A percentile compares a stretch with the other conserved stretches of the same genome.
phyloP scores from a whole-genome alignment of 2,113 vertebrate genomes.

The Hippoglossus stenolepis region DNA sequence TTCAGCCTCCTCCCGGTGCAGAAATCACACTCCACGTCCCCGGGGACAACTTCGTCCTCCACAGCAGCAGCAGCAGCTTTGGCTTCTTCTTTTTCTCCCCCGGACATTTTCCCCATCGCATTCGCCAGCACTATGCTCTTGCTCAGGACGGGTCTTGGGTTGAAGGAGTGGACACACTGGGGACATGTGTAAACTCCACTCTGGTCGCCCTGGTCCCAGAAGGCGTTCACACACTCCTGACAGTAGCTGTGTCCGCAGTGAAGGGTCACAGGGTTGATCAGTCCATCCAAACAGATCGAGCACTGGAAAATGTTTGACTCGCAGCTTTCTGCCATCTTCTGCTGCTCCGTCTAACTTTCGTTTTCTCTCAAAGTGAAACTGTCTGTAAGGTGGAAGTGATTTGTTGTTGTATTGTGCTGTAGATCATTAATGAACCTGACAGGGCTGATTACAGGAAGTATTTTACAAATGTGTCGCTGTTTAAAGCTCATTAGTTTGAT shows the following conservation, averaged over 20 bases:
- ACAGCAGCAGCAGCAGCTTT: background rate
- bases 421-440: too few relatives aligned
- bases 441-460: too few relatives aligned
- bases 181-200: conserved; percentile 50
- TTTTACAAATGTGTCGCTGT: too few relatives aligned
- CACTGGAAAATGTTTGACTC: conserved; percentile 26
- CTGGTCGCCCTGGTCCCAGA: conserved; percentile 40
- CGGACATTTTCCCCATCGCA: conserved; percentile 39
- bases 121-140: conserved; percentile 53
- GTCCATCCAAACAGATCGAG: conserved; percentile 47
- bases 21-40: background rate
- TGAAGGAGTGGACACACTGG: conserved; percentile 54
- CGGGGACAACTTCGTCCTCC: background rate
- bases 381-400: too few relatives aligned
- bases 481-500: too few relatives aligned
- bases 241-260: conserved; percentile 69
- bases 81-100: too few relatives aligned
- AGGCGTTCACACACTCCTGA: conserved; percentile 46
- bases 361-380: conserved; percentile 8
- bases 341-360: background rate
- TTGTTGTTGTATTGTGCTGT: too few relatives aligned
- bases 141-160: conserved; percentile 52
- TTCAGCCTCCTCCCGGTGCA: conserved; percentile 68
- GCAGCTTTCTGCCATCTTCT: conserved; percentile 45
- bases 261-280: conserved; percentile 59